These are phyloP conservation scores for Chelonus formosanus DNA, from an alignment of 2,888 invertebrate species.

Conservation along the genomic window DNA sequence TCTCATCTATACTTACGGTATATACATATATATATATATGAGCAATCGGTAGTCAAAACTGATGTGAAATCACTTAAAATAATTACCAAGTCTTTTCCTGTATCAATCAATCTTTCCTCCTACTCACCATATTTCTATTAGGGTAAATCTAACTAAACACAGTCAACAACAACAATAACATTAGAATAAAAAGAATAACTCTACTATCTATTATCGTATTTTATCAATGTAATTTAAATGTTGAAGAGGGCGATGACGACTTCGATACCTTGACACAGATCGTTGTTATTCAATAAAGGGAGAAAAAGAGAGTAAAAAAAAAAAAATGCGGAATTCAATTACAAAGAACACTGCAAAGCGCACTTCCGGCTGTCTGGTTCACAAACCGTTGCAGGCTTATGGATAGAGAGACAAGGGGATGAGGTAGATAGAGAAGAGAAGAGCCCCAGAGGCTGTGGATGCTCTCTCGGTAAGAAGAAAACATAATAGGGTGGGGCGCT, in stretches of 20 bases:
- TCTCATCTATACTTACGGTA: slow-evolving; percentile 29
- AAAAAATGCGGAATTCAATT: slow-evolving; percentile 55
- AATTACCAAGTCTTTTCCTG: neutral
- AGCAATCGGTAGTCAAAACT: slow-evolving; percentile 26
- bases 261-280: slow-evolving; percentile 41
- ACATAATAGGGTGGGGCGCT: slow-evolving; percentile 61
- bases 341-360: slow-evolving; percentile 33
- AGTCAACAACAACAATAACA: too few relatives aligned
- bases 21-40: slow-evolving; percentile 47
- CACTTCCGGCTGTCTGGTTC: slow-evolving; percentile 44
- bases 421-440: slow-evolving; percentile 21
- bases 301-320: too few relatives aligned
- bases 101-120: too few relatives aligned
- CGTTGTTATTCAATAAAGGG: slow-evolving; percentile 13
- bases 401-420: slow-evolving; percentile 29
- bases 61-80: slow-evolving; percentile 2
- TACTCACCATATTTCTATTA: too few relatives aligned
- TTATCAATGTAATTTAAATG: too few relatives aligned
- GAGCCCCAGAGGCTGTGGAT: slow-evolving; percentile 26
- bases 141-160: too few relatives aligned
- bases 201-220: too few relatives aligned
- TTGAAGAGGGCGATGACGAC: slow-evolving; percentile 11
- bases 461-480: slow-evolving; percentile 48
- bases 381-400: slow-evolving; percentile 47
- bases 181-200: too few relatives aligned